Percentiles rank a stretch among this genome's conserved stretches.
These are phyloP conservation scores for Drosophila cognata DNA, from an alignment of 2,888 invertebrate genomes.

Conservation along the genomic window DNA sequence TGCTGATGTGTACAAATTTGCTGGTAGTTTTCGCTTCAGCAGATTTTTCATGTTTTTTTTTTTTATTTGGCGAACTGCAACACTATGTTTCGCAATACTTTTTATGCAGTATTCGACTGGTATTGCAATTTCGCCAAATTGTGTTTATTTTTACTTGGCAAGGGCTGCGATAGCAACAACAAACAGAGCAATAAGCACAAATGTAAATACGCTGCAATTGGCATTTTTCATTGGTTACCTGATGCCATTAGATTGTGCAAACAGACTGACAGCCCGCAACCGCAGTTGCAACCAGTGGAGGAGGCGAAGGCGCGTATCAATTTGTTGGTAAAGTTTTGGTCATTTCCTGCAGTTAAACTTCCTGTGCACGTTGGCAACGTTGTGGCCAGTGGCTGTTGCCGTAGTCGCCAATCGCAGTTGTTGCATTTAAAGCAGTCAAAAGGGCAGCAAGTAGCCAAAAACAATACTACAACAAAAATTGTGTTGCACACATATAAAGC, in stretches of 20 bases:
- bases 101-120: slow-evolving; percentile 43
- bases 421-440: slow-evolving; percentile 44
- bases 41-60: slow-evolving; percentile 19
- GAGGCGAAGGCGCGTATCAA: slow-evolving; percentile 54
- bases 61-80: background rate
- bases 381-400: slow-evolving; percentile 18
- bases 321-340: slow-evolving; percentile 64
- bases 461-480: slow-evolving; percentile 34
- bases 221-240: slow-evolving; percentile 70
- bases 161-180: background rate
- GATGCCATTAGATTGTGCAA: slow-evolving; percentile 72
- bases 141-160: slow-evolving; percentile 53
- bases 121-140: slow-evolving; percentile 57
- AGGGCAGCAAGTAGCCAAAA: slow-evolving; percentile 33
- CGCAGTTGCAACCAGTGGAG: background rate
- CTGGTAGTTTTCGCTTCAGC: background rate
- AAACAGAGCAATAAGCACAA: slow-evolving; percentile 51
- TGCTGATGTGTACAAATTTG: background rate
- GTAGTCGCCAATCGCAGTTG: slow-evolving; percentile 24
- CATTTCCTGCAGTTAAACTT: slow-evolving; percentile 48
- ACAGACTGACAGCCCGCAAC: slow-evolving; percentile 58
- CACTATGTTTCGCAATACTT: slow-evolving; percentile 52
- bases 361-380: slow-evolving; percentile 51
- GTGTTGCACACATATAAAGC: slow-evolving; percentile 39
- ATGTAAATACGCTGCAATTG: slow-evolving; percentile 64